Evolutionary conservation across 2,797 vertebrate species (phyloP).

Genomic region (Etheostoma perlongum): DNA sequence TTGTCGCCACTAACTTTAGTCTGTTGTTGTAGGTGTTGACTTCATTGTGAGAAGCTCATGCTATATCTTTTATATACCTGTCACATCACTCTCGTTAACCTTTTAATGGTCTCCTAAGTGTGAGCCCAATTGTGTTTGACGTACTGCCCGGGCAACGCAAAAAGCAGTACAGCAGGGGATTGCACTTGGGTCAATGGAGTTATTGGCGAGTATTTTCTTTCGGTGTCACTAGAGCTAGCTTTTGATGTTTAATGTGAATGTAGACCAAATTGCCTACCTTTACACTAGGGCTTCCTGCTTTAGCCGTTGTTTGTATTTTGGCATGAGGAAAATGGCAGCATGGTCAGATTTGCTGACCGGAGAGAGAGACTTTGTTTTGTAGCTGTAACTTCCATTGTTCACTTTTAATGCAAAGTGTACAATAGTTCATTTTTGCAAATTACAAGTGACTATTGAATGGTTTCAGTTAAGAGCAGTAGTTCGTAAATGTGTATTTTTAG

Average conservation of each 20-base stretch:
- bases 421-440: no score
- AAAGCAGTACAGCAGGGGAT: not conserved
- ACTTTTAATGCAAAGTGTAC: no score
- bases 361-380: no score
- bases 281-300: no score
- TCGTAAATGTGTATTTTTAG: no score
- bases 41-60: conserved; percentile 5
- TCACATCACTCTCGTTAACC: not conserved
- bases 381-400: no score
- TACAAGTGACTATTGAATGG: no score
- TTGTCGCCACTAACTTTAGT: not conserved
- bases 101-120: not conserved
- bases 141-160: not conserved
- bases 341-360: no score
- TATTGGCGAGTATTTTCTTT: conserved; percentile 3
- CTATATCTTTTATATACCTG: not conserved
- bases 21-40: conserved; percentile 1
- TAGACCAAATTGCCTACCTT: conserved; percentile 4
- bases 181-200: not conserved
- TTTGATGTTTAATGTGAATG: conserved; percentile 22
- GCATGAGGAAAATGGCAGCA: no score
- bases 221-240: not conserved
- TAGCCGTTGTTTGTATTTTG: no score
- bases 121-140: conserved; percentile 9
- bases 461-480: no score